Conservation (phyloP, 2,113 vertebrate genomes). For the Siphamia tubifer region DNA sequence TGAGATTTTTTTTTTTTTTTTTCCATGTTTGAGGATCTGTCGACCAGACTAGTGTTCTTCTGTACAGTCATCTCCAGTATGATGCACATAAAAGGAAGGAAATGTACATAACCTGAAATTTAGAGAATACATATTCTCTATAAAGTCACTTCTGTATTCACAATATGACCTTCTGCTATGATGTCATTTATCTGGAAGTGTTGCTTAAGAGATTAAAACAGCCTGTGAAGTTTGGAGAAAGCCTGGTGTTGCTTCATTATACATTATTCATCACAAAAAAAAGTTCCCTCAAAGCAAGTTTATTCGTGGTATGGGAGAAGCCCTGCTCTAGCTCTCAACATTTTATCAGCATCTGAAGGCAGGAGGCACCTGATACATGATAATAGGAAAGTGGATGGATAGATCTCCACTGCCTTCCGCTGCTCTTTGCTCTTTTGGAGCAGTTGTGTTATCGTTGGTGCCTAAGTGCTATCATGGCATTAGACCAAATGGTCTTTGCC, state of each 20-base stretch:
- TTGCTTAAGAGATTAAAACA: neutral
- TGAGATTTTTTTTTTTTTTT: too few relatives aligned
- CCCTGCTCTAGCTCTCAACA: neutral
- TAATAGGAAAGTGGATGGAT: constrained; percentile 1
- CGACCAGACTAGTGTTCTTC: too few relatives aligned
- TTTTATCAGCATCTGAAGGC: neutral
- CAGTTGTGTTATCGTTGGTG: neutral
- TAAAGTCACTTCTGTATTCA: constrained; percentile 25
- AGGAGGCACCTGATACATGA: neutral
- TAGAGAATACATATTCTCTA: too few relatives aligned
- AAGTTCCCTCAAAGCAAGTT: constrained; percentile 1
- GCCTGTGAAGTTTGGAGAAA: neutral
- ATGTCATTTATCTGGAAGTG: neutral
- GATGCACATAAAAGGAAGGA: too few relatives aligned
- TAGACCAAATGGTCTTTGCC: constrained; percentile 26
- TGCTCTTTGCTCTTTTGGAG: neutral
- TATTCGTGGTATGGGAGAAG: neutral
- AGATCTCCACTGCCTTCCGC: neutral
- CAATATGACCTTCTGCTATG: neutral
- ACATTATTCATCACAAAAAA: constrained; percentile 34
- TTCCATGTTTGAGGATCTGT: too few relatives aligned
- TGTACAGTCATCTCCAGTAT: too few relatives aligned
- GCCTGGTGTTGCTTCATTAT: neutral
- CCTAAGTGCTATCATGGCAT: constrained; percentile 35
- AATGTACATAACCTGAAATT: too few relatives aligned